Evolutionary conservation across 2,888 invertebrate species (phyloP), one percentile per base, ranked within the genome.

Genomic region (Drosophila buzzatii): DNA sequence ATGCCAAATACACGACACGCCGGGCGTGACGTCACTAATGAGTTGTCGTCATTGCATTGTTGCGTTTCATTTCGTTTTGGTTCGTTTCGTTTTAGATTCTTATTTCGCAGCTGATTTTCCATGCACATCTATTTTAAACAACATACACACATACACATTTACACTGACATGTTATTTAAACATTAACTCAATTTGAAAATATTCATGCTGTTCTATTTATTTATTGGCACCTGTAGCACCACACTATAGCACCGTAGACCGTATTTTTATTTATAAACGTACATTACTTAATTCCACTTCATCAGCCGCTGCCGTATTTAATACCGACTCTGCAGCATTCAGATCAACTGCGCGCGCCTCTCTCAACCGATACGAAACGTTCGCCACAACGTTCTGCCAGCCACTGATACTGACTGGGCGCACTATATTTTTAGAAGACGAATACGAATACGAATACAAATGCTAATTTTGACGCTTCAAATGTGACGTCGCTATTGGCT

Each of bases 21-120:
- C 81, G 70, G 82, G n/a, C 65, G 74, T 89, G 87, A 85, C 88
- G 90, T 85, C 90, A 89, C 75, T 52, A 59, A 58, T 44, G 55
- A 44, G 35, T 39, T 62, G 37, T 66, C 72, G 77, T 70, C 69
- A 70, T 60, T 81, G 70, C 70, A 68, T 66, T 79, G 75, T 73
- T 80, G 58, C 66, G 72, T 62, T 73, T 60, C 73, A 61, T 20
- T 53, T 79, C 49, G 33, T 49, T 49, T 49, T 37, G 49, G 23
- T 37, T 56, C 37, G 64, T 53, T 72, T 33, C 23, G 60, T 49
- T 73, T 51, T 20, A 6, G 20, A 42, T 66, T 62, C 64, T n/a
- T 42, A 58, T 53, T 60, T 39, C 63, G 83, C 89, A 84, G 89
- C 84, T 89, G 89, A 87, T 85, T 73, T 76, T 27, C 35, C 63